These are phyloP conservation scores for Mythimna albipuncta DNA, from an alignment of 2,888 invertebrate species.

Conservation along the genomic window DNA sequence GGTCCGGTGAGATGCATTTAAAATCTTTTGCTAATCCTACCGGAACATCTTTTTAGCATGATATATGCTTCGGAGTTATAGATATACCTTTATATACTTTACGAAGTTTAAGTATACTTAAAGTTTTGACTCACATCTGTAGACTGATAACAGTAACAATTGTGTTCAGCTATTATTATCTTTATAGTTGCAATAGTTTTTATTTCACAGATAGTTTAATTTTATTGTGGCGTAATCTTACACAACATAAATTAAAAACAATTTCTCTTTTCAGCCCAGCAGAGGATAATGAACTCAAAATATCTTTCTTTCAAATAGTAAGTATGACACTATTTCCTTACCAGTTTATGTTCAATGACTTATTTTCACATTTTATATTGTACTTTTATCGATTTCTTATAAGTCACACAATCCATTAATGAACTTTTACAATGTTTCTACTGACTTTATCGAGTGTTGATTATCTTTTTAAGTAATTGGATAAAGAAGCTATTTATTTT, in stretches of 20 bases:
- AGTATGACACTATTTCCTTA: slow-evolving; percentile 44
- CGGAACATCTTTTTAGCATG: too few species aligned
- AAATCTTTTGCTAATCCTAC: not conserved
- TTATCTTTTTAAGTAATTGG: slow-evolving; percentile 1
- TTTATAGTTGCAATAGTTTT: not conserved
- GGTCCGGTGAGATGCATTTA: not conserved
- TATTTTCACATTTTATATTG: not conserved
- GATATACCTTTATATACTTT: too few species aligned
- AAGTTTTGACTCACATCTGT: not conserved
- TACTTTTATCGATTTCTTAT: not conserved
- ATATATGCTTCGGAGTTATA: too few species aligned
- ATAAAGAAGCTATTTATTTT: not conserved
- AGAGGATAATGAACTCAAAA: slow-evolving; percentile 33
- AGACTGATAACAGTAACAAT: not conserved
- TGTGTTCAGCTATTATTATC: not conserved
- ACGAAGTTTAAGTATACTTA: too few species aligned
- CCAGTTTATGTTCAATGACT: not conserved
- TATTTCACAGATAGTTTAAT: not conserved
- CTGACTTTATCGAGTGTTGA: not conserved
- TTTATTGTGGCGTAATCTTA: slow-evolving; percentile 4
- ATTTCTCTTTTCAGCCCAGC: slow-evolving; percentile 47
- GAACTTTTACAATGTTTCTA: not conserved
- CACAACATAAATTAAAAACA: slow-evolving; percentile 11
- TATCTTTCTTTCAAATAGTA: slow-evolving; percentile 63
- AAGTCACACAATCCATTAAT: not conserved